These are phyloP conservation scores for Mallateleia sp. DNA, from an alignment of 2,888 invertebrate species.

Conservation along the genomic window DNA sequence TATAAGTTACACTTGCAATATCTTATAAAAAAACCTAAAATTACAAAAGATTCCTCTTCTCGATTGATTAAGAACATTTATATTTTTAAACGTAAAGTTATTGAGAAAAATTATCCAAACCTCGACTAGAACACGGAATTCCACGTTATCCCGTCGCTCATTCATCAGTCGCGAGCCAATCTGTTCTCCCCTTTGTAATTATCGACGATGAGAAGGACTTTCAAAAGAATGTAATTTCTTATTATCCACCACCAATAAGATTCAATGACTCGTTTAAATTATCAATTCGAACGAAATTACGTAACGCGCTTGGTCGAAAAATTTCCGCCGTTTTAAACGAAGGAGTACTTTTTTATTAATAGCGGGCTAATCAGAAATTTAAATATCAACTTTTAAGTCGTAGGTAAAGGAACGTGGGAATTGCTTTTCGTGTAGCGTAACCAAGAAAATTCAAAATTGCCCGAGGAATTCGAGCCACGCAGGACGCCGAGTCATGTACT, in stretches of 20 bases:
- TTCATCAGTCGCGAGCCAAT: slow-evolving; percentile 53
- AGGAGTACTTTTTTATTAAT: slow-evolving; percentile 24
- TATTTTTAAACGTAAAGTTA: too few relatives aligned
- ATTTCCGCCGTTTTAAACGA: slow-evolving; percentile 9
- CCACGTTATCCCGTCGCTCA: slow-evolving; percentile 30
- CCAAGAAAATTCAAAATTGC: slow-evolving; percentile 73
- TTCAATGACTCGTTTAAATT: slow-evolving; percentile 72
- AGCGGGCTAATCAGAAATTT: slow-evolving; percentile 44
- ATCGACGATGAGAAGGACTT: slow-evolving; percentile 81
- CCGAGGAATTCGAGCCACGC: slow-evolving; percentile 83
- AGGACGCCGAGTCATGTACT: slow-evolving; percentile 82
- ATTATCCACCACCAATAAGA: slow-evolving; percentile 60
- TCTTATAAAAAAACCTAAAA: too few relatives aligned
- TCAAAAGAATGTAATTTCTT: slow-evolving; percentile 80
- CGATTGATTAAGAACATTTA: too few relatives aligned
- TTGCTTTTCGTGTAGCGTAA: slow-evolving; percentile 42
- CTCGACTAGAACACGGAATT: background rate
- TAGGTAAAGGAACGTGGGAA: slow-evolving; percentile 34
- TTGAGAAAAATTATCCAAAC: background rate
- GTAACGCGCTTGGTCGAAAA: slow-evolving; percentile 1
- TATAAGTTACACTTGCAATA: too few relatives aligned
- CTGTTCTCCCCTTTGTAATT: slow-evolving; percentile 76
- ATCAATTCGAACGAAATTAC: slow-evolving; percentile 35
- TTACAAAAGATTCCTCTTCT: too few relatives aligned
- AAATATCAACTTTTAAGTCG: slow-evolving; percentile 37